Conservation (phyloP, 2,113 vertebrate species). For the Semnornis frantzii region DNA sequence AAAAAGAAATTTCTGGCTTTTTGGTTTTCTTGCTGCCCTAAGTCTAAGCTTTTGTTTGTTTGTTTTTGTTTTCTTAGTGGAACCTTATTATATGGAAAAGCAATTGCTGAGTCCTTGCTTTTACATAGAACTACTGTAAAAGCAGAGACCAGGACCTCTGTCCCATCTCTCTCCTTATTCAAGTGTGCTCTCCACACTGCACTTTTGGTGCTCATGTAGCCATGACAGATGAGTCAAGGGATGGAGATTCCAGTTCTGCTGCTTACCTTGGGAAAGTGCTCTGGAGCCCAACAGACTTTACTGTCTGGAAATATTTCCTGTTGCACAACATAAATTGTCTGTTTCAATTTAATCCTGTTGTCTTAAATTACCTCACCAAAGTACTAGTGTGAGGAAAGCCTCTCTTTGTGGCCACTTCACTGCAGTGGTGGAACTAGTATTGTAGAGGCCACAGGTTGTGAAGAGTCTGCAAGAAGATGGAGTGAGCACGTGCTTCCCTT, state of each 20-base stretch:
- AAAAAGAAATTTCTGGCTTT: background rate
- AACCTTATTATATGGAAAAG: background rate
- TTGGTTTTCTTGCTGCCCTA: background rate
- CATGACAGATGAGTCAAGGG: conserved; percentile 4
- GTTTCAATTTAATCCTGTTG: conserved; percentile 59
- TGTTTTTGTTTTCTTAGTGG: background rate
- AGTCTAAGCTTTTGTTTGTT: background rate
- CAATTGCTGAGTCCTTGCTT: background rate
- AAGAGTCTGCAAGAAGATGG: background rate
- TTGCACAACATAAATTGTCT: conserved; percentile 66
- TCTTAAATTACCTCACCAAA: conserved; percentile 52
- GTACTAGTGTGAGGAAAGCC: background rate
- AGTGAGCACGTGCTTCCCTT: background rate
- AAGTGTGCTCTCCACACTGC: background rate
- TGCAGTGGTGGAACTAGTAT: background rate
- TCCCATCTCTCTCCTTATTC: accelerated
- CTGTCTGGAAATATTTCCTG: conserved; percentile 63
- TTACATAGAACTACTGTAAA: background rate
- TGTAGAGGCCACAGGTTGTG: background rate
- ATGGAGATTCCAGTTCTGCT: conserved; percentile 50
- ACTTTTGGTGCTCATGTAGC: background rate
- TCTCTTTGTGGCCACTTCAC: background rate
- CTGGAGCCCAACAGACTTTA: conserved; percentile 30
- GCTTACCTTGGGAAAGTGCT: conserved; percentile 43
- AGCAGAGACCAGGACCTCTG: background rate